Base-by-base conservation (phyloP, 1,140 invertebrate species). In the Camponotus vicinus region DNA sequence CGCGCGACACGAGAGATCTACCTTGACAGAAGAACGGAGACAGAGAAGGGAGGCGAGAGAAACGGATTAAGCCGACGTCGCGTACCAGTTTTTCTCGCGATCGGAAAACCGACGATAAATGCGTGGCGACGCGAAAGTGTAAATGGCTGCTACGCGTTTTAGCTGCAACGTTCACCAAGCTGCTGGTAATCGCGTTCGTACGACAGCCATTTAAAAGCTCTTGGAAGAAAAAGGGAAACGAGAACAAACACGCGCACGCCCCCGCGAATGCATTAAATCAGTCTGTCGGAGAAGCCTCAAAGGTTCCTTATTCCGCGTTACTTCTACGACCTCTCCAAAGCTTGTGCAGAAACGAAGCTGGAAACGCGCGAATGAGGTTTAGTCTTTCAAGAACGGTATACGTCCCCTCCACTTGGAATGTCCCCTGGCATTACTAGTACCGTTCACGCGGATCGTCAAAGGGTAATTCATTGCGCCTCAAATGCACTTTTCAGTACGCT, bases 201-300 rank as follows among this genome's bases (percentile, higher is more conserved):
- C 69, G 79, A 83, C 79, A 83, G 69, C 69, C 69, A 73, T 83
- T 83, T 83, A 83, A 83, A 82, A 83, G 69, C 45, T 27, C 40
- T 83, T 32, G 79, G 69, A 83, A 79, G 55, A 83, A 83, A 83
- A 82, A 83, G 55, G 32, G 40, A 32, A 4, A 73, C 40, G 69
- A 49, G 79, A 27, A 83, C 67, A 40, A 59, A 59, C 49, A 13
- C 49, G 42, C 21, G 37, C 64, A 18, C 66, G 27, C 55, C 67
- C 55, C 18, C 69, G 55, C 79, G 69, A 83, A 83, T 73, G 79
- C 79, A 83, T 83, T 83, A 83, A 83, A 73, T 80, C 79, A 83
- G 79, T 63, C 79, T 61, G 70, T 73, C 55, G 69, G 40, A 73
- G 78, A 55, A 37, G 69, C 69, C 69, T 80, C 78, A 70, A 80